Evolutionary conservation across 2,888 invertebrate genomes (phyloP), one percentile per base, ranked within the genome.

Genomic region (Pasiphila rectangulata): DNA sequence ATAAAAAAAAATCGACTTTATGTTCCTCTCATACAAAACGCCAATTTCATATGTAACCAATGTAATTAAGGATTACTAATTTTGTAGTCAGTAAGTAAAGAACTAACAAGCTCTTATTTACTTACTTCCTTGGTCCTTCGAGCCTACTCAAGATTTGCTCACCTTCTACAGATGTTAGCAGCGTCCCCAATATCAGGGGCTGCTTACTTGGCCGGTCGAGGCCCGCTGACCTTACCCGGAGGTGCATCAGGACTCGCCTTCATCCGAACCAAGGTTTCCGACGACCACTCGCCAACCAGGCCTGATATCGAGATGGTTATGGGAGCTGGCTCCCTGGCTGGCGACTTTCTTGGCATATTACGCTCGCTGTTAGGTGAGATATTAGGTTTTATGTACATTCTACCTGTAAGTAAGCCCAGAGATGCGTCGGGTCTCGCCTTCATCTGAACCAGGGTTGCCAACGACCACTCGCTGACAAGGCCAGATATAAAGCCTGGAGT

Each of bases 401-500:
- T n/a, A n/a, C n/a, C n/a, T n/a, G n/a, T n/a, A n/a, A n/a, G n/a
- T n/a, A n/a, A n/a, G n/a, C 94, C 95, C 0, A 95, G 95, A 0
- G 95, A 94, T 0, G 94, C 95, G 0, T 93, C 94, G 57, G 95
- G 92, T 0, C 75, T 95, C 7, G 96, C 93, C 0, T 95, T 95
- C 71, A 66, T 94, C 0, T 91, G 93, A 49, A 94, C 95, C 0
- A 91, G 91, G 38, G 90, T 89, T 45, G 89, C 92, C 0, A 62
- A 67, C 1, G 86, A 89, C 42, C 90, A 91, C 52, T 91, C 92
- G 61, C 91, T 93, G 0, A 94, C 94, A 53, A 91, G 96, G 49
- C 94, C 96, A 0, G 95, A 96, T 63, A 91, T 96, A 49, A 95
- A 96, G 72, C 93, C 93, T 40, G 93, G 95, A 0, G 96, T 96